Evolutionary conservation across 35 echinoderm and acorn worm species (phyloP).

Genomic region (Apostichopus californicus): DNA sequence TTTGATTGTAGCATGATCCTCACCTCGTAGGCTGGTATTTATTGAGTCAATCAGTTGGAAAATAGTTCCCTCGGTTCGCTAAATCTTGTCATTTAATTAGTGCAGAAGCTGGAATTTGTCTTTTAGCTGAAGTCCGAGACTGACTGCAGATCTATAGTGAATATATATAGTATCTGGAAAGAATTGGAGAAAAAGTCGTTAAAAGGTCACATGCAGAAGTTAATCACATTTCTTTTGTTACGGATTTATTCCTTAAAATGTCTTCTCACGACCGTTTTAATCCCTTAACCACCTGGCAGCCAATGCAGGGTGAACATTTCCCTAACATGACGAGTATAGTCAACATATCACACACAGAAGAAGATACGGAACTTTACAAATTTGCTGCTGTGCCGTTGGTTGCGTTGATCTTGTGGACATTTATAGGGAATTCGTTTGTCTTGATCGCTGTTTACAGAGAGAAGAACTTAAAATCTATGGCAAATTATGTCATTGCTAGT

Average conservation of each 20-base stretch:
- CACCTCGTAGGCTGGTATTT: neutral
- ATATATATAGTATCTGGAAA: too few species aligned
- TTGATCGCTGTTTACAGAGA: conserved; percentile 97
- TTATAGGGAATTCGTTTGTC: conserved; percentile 90
- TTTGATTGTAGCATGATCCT: neutral
- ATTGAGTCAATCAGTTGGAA: conserved; percentile 36
- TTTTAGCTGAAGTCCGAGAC: neutral
- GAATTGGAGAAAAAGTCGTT: neutral
- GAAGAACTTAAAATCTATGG: conserved; percentile 89
- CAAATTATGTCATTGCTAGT: conserved; percentile 97
- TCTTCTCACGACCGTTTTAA: neutral
- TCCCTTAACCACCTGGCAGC: neutral
- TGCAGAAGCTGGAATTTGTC: neutral
- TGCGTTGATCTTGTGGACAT: conserved; percentile 86
- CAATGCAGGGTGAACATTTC: neutral
- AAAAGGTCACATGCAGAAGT: neutral
- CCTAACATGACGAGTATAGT: neutral
- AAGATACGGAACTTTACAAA: conserved; percentile 3
- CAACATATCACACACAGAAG: neutral
- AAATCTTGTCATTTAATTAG: conserved; percentile 46
- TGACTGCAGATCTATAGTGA: neutral
- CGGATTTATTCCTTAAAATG: neutral
- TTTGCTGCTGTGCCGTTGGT: conserved; percentile 67
- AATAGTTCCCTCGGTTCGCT: conserved; percentile 22
- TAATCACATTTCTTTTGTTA: neutral